These are phyloP conservation scores for Plemyria rubiginata DNA, from an alignment of 2,888 invertebrate species.

Conservation along the genomic window DNA sequence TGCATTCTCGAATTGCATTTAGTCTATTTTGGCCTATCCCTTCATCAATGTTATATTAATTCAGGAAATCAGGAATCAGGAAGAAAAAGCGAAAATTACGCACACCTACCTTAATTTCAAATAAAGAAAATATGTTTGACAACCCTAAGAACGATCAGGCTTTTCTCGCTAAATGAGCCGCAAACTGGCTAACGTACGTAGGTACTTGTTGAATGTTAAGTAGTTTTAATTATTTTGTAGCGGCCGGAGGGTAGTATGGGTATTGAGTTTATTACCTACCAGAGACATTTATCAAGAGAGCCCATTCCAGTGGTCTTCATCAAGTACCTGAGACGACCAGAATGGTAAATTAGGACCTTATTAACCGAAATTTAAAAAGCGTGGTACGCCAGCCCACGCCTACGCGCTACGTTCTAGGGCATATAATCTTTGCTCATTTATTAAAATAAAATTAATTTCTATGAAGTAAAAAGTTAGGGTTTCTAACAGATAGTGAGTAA, in stretches of 20 bases:
- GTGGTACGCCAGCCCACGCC: background rate
- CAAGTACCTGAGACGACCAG: slow-evolving; percentile 11
- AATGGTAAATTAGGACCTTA: slow-evolving; percentile 9
- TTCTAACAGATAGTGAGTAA: too few species aligned
- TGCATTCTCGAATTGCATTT: background rate
- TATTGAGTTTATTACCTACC: slow-evolving; percentile 54
- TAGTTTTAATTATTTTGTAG: slow-evolving; percentile 82
- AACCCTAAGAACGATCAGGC: slow-evolving; percentile 36
- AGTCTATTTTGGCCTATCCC: background rate
- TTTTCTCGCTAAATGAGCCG: slow-evolving; percentile 66
- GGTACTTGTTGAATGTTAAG: slow-evolving; percentile 79
- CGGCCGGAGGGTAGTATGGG: slow-evolving; percentile 63
- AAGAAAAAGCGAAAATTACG: background rate
- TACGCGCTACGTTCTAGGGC: background rate
- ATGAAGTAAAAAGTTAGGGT: too few species aligned
- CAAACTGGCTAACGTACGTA: slow-evolving; percentile 70
- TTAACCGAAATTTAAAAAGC: background rate
- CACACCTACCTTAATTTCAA: too few species aligned
- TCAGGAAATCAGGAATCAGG: too few species aligned
- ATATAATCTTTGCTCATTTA: background rate
- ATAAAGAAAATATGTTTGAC: slow-evolving; percentile 4
- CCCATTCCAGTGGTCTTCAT: slow-evolving; percentile 15
- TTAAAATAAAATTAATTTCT: too few species aligned
- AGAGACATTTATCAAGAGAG: slow-evolving; percentile 67
- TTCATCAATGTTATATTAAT: background rate